Base-by-base conservation (phyloP, 2,113 vertebrate species). In the Cromileptes altivelis region DNA sequence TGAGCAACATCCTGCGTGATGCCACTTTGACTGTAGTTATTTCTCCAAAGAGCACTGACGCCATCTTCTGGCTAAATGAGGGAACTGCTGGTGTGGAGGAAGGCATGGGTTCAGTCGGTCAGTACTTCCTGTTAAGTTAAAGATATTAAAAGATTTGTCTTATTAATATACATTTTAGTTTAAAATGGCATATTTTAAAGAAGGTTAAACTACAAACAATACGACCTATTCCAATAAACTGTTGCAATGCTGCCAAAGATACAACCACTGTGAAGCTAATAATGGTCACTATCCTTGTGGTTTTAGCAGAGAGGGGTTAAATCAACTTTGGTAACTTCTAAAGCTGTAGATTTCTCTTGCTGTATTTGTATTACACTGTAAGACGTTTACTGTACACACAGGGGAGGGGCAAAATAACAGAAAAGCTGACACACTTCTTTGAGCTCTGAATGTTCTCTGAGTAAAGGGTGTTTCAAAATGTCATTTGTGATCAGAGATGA, bases 21-120 rank as follows among this genome's bases (percentile, higher is more conserved):
- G 6, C 13, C 19, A 23, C 23, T 4, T 30, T 30, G 30, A 30
- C 30, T 30, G 30, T 30, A 30, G 30, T 42, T 40, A 42, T 33
- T 0, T 57, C 15, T 40, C 1, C 23, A 23, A 56, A 62, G 21
- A 21, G 14, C 40, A 65, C 7, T 27, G 63, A 0, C 45, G 0
- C 81, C 85, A 49, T 79, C 85, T 89, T 0, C 68, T 91, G 89
- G 81, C 10, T 18, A 23, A 60, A 25, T 37, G 4, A 15, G 2
- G 27, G 23, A 76, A 83, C 49, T 82, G 57, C 50, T 57, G 4
- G 5, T 74, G 47, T 21, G 6, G 30, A 19, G n/a, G 33, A 49
- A 4, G 17, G 4, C 14, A 37, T 47, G 6, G 12, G 2, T 4
- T n/a, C 15, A 19, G 19, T 42, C 13, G 42, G 23, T 62, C 6